phyloP scores from a whole-genome alignment of 2,888 invertebrate genomes.

The Napeogenes sylphis region DNA sequence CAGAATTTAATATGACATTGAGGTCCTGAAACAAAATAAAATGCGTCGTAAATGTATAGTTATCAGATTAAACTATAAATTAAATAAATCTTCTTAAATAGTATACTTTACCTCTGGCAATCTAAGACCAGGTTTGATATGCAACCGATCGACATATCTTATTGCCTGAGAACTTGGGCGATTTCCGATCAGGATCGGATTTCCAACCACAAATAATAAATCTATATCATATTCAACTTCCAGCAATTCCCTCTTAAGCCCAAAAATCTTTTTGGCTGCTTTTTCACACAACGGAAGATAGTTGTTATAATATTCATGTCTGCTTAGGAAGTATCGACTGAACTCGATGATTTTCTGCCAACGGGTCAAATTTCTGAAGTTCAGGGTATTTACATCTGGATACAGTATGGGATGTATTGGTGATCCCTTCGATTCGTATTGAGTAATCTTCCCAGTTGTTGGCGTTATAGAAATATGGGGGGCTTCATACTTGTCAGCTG shows the following conservation, averaged over 20 bases:
- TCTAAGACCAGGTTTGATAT: slow-evolving; percentile 53
- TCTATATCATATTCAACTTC: slow-evolving; percentile 68
- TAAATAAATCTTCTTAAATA: neutral
- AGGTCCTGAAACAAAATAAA: slow-evolving; percentile 50
- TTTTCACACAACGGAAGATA: slow-evolving; percentile 57
- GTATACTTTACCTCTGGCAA: slow-evolving; percentile 50
- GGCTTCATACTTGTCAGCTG: slow-evolving; percentile 73
- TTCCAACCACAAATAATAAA: slow-evolving; percentile 59
- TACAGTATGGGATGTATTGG: slow-evolving; percentile 72
- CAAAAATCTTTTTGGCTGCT: slow-evolving; percentile 59
- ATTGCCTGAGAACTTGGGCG: slow-evolving; percentile 63
- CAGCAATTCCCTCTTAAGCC: slow-evolving; percentile 51
- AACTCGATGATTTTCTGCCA: slow-evolving; percentile 59
- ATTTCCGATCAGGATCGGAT: slow-evolving; percentile 59
- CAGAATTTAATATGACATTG: slow-evolving; percentile 53
- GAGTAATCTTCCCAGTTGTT: slow-evolving; percentile 65
- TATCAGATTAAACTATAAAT: neutral
- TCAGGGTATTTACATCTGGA: slow-evolving; percentile 68
- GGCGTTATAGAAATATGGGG: slow-evolving; percentile 75
- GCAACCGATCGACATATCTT: slow-evolving; percentile 60
- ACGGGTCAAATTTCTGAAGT: slow-evolving; percentile 57
- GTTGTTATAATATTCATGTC: slow-evolving; percentile 58
- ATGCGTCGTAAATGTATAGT: neutral
- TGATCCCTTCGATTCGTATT: slow-evolving; percentile 73
- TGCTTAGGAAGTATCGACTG: slow-evolving; percentile 53